Conservation (phyloP, 2,797 vertebrate genomes). For the Natrix natrix region DNA sequence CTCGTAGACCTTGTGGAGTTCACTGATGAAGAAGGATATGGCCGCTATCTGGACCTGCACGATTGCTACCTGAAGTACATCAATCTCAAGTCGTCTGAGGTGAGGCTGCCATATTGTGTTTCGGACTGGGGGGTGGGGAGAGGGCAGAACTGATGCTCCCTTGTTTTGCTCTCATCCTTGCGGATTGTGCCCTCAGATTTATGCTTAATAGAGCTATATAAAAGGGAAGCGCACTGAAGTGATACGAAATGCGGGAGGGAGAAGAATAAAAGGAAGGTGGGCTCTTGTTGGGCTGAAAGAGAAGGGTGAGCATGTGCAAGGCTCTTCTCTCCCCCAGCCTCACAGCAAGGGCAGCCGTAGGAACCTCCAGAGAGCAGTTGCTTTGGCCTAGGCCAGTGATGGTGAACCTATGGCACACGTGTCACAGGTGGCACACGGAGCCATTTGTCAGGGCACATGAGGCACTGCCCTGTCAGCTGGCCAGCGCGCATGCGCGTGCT, state of each 20-base stretch:
- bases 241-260: not conserved
- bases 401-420: no score
- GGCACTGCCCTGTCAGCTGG: no score
- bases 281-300: not conserved
- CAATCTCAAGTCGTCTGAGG: constrained; percentile 95
- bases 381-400: not conserved
- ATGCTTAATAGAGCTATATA: not conserved
- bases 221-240: not conserved
- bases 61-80: constrained; percentile 97
- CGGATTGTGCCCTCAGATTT: not conserved
- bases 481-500: no score
- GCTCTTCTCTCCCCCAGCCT: not conserved
- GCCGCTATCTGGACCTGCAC: constrained; percentile 94
- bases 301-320: not conserved
- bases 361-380: not conserved
- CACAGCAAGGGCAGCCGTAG: not conserved
- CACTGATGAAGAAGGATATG: constrained; percentile 96
- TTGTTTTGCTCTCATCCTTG: not conserved
- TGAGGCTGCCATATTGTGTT: constrained; percentile 40
- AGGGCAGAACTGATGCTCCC: not conserved
- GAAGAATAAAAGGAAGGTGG: not conserved
- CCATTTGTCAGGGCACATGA: no score
- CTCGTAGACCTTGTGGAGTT: constrained; percentile 92
- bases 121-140: no score
- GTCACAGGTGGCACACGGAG: no score